These are phyloP conservation scores for Lasioglossum malachurum DNA, from an alignment of 2,888 invertebrate genomes.

Conservation along the genomic window DNA sequence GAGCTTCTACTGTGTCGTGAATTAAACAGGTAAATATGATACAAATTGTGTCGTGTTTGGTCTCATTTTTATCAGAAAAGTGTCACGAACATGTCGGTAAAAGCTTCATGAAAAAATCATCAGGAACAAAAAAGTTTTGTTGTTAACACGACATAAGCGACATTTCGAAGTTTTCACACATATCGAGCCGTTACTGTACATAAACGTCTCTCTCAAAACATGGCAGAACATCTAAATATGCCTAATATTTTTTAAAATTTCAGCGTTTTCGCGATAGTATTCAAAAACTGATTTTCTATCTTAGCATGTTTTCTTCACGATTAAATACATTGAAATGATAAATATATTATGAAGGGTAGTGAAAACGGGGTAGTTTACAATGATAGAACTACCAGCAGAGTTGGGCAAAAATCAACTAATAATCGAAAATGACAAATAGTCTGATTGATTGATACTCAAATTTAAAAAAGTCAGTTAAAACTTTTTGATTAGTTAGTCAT, in stretches of 20 bases:
- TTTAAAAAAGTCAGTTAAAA: too few species aligned
- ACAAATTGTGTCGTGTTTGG: background rate
- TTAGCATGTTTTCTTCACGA: background rate
- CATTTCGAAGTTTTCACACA: background rate
- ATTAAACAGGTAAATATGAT: background rate
- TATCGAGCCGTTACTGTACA: background rate
- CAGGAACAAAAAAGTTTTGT: background rate
- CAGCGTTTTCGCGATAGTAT: background rate
- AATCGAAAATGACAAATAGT: too few species aligned
- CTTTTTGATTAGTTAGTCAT: too few species aligned
- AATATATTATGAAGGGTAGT: background rate
- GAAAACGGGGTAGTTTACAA: background rate
- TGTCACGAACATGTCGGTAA: background rate
- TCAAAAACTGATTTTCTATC: background rate
- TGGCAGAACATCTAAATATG: background rate
- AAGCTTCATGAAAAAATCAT: background rate
- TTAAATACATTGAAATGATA: background rate
- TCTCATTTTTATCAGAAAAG: background rate
- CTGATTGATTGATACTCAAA: too few species aligned
- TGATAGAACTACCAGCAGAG: background rate
- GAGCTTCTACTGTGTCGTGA: background rate
- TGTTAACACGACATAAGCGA: too few species aligned
- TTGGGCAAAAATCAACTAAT: too few species aligned
- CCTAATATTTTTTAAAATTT: background rate
- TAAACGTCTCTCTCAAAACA: background rate